Conservation (phyloP, 2,888 invertebrate species). For the Sympetrum striolatum region DNA sequence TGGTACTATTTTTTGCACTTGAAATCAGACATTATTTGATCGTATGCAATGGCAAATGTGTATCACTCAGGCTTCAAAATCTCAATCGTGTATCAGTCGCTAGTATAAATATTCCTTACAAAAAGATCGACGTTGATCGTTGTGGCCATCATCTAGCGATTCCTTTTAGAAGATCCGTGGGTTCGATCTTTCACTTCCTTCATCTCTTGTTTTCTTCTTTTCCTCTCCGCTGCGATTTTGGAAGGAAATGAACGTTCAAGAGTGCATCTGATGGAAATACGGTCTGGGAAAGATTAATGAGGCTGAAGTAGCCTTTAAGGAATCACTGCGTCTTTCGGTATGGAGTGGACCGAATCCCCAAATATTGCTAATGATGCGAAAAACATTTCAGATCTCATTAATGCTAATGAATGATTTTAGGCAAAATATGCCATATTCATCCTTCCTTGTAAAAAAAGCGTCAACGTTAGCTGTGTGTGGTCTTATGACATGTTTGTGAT, state of each 20-base stretch:
- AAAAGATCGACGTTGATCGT: too few relatives aligned
- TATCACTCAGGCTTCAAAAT: too few relatives aligned
- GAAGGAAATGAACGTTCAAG: conserved; percentile 3
- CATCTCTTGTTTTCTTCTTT: not conserved
- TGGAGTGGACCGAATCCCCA: not conserved
- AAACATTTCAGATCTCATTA: not conserved
- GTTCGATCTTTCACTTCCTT: not conserved
- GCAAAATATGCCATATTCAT: not conserved
- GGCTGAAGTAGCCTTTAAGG: not conserved
- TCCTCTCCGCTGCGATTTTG: not conserved
- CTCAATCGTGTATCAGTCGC: too few relatives aligned
- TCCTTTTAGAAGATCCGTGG: not conserved
- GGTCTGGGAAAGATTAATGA: not conserved
- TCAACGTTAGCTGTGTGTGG: too few relatives aligned
- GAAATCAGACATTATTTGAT: too few relatives aligned
- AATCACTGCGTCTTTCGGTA: not conserved
- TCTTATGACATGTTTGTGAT: too few relatives aligned
- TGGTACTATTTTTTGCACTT: too few relatives aligned
- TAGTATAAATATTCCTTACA: too few relatives aligned
- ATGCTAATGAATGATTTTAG: not conserved
- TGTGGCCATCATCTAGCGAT: not conserved
- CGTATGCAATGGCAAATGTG: too few relatives aligned
- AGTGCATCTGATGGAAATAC: not conserved
- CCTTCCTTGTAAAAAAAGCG: not conserved
- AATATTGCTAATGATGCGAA: not conserved